These are phyloP conservation scores for Spea multiplicata DNA, from an alignment of 2,113 vertebrate species.

Conservation along the genomic window DNA sequence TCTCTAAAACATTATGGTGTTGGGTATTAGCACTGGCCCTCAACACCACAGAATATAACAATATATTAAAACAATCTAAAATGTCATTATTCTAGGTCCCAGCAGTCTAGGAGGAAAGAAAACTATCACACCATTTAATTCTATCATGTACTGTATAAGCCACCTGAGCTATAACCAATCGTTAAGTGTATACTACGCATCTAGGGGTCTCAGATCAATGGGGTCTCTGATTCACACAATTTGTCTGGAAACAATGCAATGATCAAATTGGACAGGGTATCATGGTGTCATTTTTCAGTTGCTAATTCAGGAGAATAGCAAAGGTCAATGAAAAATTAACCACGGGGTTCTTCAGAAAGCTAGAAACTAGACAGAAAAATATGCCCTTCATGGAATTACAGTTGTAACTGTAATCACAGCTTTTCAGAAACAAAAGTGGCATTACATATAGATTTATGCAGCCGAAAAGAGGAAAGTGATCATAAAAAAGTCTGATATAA, in stretches of 20 bases:
- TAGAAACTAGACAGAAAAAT: conserved; percentile 21
- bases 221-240: conserved; percentile 14
- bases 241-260: conserved; percentile 20
- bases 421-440: conserved; percentile 26
- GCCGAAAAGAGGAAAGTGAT: conserved; percentile 21
- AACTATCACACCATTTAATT: no score
- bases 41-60: no score
- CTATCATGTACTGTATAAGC: no score
- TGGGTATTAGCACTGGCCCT: no score
- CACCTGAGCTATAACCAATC: no score
- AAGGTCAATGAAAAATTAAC: conserved; percentile 9
- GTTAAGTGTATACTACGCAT: neutral
- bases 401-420: conserved; percentile 32
- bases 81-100: no score
- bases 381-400: conserved; percentile 39
- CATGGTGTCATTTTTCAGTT: conserved; percentile 26
- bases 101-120: no score
- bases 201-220: conserved; percentile 12
- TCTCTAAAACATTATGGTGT: no score
- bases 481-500: conserved; percentile 6
- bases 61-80: no score
- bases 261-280: conserved; percentile 20
- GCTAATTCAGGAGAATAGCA: conserved; percentile 37
- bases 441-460: conserved; percentile 44
- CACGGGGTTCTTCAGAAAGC: conserved; percentile 21